Percentiles rank a stretch among this genome's conserved stretches.
phyloP scores from a whole-genome alignment of 2,888 invertebrate genomes.

The Polia nebulosa region DNA sequence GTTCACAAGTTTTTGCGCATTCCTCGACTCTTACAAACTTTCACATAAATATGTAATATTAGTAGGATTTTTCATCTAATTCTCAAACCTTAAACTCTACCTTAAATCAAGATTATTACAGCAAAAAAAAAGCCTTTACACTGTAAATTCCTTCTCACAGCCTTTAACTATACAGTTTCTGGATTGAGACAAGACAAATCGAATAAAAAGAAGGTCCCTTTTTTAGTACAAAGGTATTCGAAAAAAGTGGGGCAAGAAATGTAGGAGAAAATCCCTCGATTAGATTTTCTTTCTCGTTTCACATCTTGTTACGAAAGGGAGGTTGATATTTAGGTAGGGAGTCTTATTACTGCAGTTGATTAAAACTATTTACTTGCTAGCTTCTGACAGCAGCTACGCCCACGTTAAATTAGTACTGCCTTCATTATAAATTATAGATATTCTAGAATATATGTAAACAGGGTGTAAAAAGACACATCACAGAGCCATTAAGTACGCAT shows the following conservation, averaged over 20 bases:
- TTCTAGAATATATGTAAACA: no score
- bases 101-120: conserved; percentile 3
- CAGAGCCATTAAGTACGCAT: no score
- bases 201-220: conserved; percentile 54
- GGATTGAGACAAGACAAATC: conserved; percentile 55
- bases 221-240: conserved; percentile 48
- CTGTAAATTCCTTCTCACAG: conserved; percentile 30
- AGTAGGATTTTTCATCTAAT: neutral
- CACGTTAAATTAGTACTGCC: no score
- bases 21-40: no score
- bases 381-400: no score
- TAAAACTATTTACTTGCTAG: conserved; percentile 26
- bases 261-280: conserved; percentile 53
- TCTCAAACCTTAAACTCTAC: neutral
- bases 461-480: no score
- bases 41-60: no score
- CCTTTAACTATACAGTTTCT: conserved; percentile 43
- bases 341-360: conserved; percentile 37
- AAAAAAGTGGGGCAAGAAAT: conserved; percentile 52
- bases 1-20: no score
- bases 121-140: conserved; percentile 30
- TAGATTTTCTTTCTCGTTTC: conserved; percentile 55
- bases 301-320: conserved; percentile 47
- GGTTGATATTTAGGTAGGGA: conserved; percentile 16
- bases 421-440: no score